Percentiles rank a stretch among this genome's conserved stretches.
Evolutionary conservation across 2,888 invertebrate genomes (phyloP).

Genomic region (Alloplasta piceator): DNA sequence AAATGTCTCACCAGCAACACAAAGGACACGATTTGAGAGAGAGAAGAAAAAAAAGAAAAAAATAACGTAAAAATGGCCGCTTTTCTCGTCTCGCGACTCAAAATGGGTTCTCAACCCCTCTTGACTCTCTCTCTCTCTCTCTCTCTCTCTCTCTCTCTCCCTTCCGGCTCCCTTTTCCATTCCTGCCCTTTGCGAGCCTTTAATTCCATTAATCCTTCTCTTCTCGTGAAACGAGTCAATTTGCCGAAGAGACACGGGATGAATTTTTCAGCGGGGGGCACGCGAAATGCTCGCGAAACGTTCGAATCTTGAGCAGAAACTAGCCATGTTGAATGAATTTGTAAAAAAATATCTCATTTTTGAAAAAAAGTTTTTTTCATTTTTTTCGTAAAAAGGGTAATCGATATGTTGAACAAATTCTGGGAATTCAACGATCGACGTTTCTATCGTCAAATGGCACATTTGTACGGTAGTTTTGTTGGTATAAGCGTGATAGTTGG

Average conservation of each 20-base stretch:
- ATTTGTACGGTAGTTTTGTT: conserved; percentile 14
- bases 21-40: too few species aligned
- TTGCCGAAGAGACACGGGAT: conserved; percentile 40
- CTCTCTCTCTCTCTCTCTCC: conserved; percentile 15
- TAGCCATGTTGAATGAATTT: neutral
- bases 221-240: conserved; percentile 65
- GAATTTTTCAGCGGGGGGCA: neutral
- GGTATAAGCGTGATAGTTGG: conserved; percentile 47
- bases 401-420: conserved; percentile 18
- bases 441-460: conserved; percentile 23
- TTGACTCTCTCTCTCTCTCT: conserved; percentile 33
- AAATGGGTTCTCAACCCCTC: conserved; percentile 77
- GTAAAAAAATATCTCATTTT: neutral
- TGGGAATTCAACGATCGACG: neutral
- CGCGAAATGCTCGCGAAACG: too few species aligned
- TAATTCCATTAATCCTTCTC: conserved; percentile 64
- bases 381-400: neutral
- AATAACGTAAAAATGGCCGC: conserved; percentile 80
- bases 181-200: conserved; percentile 43
- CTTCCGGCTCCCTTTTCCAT: conserved; percentile 54
- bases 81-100: conserved; percentile 68
- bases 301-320: too few species aligned
- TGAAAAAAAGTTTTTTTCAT: too few species aligned
- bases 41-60: too few species aligned
- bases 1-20: conserved; percentile 81